Evolutionary conservation across 1,140 invertebrate species (phyloP), one percentile per base, ranked within the genome.

Genomic region (Neodiprion fabricii): DNA sequence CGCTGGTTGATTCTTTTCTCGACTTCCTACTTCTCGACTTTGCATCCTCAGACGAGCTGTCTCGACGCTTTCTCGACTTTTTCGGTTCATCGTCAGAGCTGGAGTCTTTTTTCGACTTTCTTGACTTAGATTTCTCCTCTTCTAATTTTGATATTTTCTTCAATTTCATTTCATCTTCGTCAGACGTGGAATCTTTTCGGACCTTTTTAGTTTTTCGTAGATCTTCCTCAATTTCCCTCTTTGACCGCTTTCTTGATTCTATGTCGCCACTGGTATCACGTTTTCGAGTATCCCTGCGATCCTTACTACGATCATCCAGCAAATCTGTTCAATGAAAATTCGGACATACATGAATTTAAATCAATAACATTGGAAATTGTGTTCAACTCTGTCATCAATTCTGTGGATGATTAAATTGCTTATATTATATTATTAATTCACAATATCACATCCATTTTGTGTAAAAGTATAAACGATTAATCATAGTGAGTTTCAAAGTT

Each of bases 141-240:
- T 88, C 89, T 75, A 79, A 89, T 87, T 84, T 90, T 84, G 74
- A 89, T 83, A 61, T 84, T 78, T 89, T 91, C 83, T 92, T 93
- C 79, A 90, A 90, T 81, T 91, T 91, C 40, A 88, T 88, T 66
- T 91, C 91, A 67, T 92, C 92, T 65, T 93, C 92, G 1, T 90
- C 91, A 0, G 92, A 92, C 9, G 91, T 92, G 3, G 92, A 92
- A 68, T 92, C 91, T 81, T 90, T 91, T 67, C 88, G 85, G 67
- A 87, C 83, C 80, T 89, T 88, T 78, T 89, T 89, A 23, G 79
- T 84, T 79, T 89, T 91, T 77, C 88, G 91, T 40, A 84, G 84
- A 78, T 90, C 88, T 53, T 85, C 84, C 50, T 90, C 84, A 14
- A 84, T 80, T 14, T 89, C 89, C 50, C 84, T 88, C 76, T 79